A percentile compares a stretch with the other conserved stretches of the same genome.
These are phyloP conservation scores for Yponomeuta sedellus DNA, from an alignment of 2,888 invertebrate genomes.

Conservation along the genomic window DNA sequence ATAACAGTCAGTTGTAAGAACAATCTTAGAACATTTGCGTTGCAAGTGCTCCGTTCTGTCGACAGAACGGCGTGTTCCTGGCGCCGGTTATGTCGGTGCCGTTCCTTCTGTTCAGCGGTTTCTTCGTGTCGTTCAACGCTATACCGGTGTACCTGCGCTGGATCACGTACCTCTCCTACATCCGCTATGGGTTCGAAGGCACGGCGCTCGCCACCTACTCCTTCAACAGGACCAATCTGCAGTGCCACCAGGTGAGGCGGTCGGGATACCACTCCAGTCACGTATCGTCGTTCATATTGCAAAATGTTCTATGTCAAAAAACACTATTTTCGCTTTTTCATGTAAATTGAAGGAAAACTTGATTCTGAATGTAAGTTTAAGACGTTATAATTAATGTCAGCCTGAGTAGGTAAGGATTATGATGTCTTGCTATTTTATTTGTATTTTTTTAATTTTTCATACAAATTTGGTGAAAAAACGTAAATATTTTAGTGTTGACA, in stretches of 20 bases:
- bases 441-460: too few relatives aligned
- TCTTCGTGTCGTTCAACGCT: slow-evolving; percentile 97
- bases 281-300: too few relatives aligned
- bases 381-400: too few relatives aligned
- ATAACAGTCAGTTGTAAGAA: too few relatives aligned
- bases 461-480: too few relatives aligned
- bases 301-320: too few relatives aligned
- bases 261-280: neutral
- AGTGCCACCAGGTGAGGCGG: slow-evolving; percentile 81
- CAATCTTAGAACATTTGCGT: neutral
- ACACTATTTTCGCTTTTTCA: too few relatives aligned
- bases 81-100: slow-evolving; percentile 98
- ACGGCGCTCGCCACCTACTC: slow-evolving; percentile 95
- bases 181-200: slow-evolving; percentile 96
- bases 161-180: slow-evolving; percentile 96
- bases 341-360: too few relatives aligned
- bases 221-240: slow-evolving; percentile 86
- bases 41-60: neutral
- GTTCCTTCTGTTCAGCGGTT: slow-evolving; percentile 96
- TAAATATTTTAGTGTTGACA: too few relatives aligned
- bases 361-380: too few relatives aligned
- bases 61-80: slow-evolving; percentile 94
- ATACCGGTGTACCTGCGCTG: slow-evolving; percentile 96
- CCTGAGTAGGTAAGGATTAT: too few relatives aligned
- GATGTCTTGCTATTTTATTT: too few relatives aligned